Evolutionary conservation across 35 echinoderm and acorn worm species (phyloP), one percentile per base, ranked within the genome.

Genomic region (Eucidaris tribuloides): DNA sequence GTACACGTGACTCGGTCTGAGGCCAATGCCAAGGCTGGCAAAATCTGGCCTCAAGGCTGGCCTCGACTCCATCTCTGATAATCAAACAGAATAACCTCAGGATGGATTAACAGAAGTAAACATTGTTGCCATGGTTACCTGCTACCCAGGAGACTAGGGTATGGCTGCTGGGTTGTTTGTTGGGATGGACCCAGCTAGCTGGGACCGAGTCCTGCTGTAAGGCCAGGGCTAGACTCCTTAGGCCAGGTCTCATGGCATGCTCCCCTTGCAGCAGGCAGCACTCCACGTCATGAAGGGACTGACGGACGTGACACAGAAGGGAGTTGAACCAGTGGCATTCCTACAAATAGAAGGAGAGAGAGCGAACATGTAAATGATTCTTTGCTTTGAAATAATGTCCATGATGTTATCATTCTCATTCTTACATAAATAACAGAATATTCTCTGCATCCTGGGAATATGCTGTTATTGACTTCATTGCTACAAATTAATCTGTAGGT

Each of bases 281-380:
- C 72, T 93, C 87, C 14, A 99, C 60, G 28, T 87, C 71, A 88
- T 99, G 79, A 0, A 99, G 45, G 0, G 78, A 83, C 61, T 93
- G 90, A 70, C 91, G 82, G 18, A 99, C 87, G 54, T 93, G 96
- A 50, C 91, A 99, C 57, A 93, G 71, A 1, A 99, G 32, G 6
- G 91, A 92, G 80, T 99, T 99, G 24, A 90, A 78, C 96, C 96
- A 99, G 52, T 99, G 96, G 84, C 96, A 99, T 37, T 99, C 96
- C 96, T 99, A 59, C 25, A 42, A 52, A 55, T 48, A 54, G 35
- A 65, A 49, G 78, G 25, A 65, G n/a, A 65, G 24, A 84, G 19
- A 60, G 20, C n/a, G n/a, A n/a, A n/a, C n/a, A n/a, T n/a, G n/a
- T n/a, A n/a, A n/a, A n/a, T n/a, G n/a, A n/a, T n/a, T n/a, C n/a